Evolutionary conservation across 92 coral and sea anemone species (phyloP), one percentile per base, ranked within the genome.

Genomic region (Parazoanthus swiftii): DNA sequence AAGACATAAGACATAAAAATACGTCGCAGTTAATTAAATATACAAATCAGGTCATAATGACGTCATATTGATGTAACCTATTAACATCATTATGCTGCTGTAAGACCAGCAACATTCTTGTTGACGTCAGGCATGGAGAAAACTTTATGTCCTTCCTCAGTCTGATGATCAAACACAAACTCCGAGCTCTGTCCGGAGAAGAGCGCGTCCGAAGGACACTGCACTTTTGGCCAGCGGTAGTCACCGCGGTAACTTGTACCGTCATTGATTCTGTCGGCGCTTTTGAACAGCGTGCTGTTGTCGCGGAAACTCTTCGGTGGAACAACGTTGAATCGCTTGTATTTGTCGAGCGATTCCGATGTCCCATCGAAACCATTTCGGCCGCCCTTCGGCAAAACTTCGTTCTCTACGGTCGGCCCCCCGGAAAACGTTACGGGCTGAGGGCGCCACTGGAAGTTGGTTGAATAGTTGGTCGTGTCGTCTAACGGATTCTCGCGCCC

Each of bases 291-390:
- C 80, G 92, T 73, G 82, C 99, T 96, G 81, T 90, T 91, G 82
- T 94, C 99, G 76, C 92, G 91, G 88, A 89, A 95, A 93, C 95
- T 93, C 85, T 85, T 95, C 20, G 99, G 88, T 5, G 99, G 99
- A 8, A 92, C 89, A 1, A 93, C 96, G 42, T 95, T 93, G 88
- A 95, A 95, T 38, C 97, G 88, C 90, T 93, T 93, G 89, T 96
- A 96, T 50, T 93, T 93, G 89, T 96, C 99, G 65, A 96, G 89
- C 77, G 94, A 92, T 88, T 96, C 99, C 42, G 99, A 95, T 46
- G 93, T 96, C 39, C 86, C 93, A n/a, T 91, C 89, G 73, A 88
- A 88, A 10, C 67, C 63, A 50, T 85, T 72, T 51, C 79, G 89
- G 23, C 81, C 90, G 4, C 85, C 88, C 42, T 85, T 90, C 46